Conservation (phyloP, 2,113 vertebrate species). For the Perognathus longimembris region DNA sequence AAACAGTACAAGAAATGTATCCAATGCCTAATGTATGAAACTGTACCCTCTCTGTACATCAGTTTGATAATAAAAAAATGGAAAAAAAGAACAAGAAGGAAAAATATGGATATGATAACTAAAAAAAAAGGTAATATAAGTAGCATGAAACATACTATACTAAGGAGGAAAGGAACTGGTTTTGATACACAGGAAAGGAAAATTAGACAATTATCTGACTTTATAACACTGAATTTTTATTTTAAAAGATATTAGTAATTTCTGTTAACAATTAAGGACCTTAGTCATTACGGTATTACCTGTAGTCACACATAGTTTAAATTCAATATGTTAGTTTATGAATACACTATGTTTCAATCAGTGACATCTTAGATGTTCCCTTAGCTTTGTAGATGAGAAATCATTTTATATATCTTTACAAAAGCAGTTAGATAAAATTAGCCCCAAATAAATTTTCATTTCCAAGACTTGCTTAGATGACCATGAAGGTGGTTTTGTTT, state of each 20-base stretch:
- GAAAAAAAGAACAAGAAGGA: too few relatives aligned
- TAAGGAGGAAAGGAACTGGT: slow-evolving; percentile 44
- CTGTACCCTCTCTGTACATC: too few relatives aligned
- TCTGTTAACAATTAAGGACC: slow-evolving; percentile 75
- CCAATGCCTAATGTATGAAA: too few relatives aligned
- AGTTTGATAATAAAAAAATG: too few relatives aligned
- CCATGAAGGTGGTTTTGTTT: neutral
- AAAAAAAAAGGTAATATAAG: slow-evolving; percentile 79
- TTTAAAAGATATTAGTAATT: slow-evolving; percentile 51
- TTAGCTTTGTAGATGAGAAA: slow-evolving; percentile 33
- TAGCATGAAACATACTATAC: slow-evolving; percentile 57
- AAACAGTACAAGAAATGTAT: too few relatives aligned
- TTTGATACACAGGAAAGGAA: slow-evolving; percentile 61
- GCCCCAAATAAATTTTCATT: slow-evolving; percentile 42
- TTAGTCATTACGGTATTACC: slow-evolving; percentile 49
- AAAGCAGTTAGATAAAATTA: slow-evolving; percentile 43
- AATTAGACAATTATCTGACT: slow-evolving; percentile 44
- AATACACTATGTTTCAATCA: too few relatives aligned
- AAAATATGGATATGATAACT: too few relatives aligned
- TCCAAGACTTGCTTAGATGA: neutral
- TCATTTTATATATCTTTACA: slow-evolving; percentile 23
- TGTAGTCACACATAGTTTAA: too few relatives aligned
- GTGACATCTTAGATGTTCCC: neutral
- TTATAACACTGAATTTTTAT: slow-evolving; percentile 65
- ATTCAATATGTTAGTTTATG: too few relatives aligned